Base-by-base conservation (phyloP, 2,888 invertebrate species). In the Volucella inanis region DNA sequence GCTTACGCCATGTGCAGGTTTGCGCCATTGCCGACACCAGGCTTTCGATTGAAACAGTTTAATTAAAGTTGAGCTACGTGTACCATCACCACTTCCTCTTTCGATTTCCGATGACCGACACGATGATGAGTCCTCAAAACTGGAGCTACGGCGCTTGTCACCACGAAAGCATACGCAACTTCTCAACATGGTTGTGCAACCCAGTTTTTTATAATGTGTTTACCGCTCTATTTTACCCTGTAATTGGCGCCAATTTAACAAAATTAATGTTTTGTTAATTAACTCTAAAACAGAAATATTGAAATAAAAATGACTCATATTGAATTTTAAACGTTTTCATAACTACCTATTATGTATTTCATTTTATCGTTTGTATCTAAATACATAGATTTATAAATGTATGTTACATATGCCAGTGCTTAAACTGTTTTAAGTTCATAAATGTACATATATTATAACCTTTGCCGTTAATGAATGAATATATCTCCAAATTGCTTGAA, bases 21-120 rank as follows among this genome's bases (percentile, higher is more conserved):
- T 94, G 82, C 94, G 93, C 93, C 95, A 95, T 89, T 95, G 94
- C 88, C 94, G 94, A 87, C 95, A 93, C 89, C 95, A 94, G 93
- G 91, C 93, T 92, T 88, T 94, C 93, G 88, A 94, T 90, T 91
- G 90, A 39, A 92, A 90, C 57, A 92, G 88, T 87, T 91, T 92
- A 78, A 92, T 75, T 82, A 92, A 89, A 90, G 90, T 92, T 88
- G 90, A 89, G 70, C 89, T 89, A 43, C 85, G 84, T 38, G 62
- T 81, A 47, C 87, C 87, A 55, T 87, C 88, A 2, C 79, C 90
- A 61, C 90, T 91, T 86, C 91, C 90, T 71, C 92, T 90, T 89
- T 92, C 92, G 70, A 92, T 91, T 90, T 92, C 92, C 70, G 92
- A 92, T 54, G 91, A 92, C 64, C 92, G 90, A 84, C 92, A 92